Evolutionary conservation across 2,888 invertebrate genomes (phyloP).

Genomic region (Brachypalpus laphriformis): DNA sequence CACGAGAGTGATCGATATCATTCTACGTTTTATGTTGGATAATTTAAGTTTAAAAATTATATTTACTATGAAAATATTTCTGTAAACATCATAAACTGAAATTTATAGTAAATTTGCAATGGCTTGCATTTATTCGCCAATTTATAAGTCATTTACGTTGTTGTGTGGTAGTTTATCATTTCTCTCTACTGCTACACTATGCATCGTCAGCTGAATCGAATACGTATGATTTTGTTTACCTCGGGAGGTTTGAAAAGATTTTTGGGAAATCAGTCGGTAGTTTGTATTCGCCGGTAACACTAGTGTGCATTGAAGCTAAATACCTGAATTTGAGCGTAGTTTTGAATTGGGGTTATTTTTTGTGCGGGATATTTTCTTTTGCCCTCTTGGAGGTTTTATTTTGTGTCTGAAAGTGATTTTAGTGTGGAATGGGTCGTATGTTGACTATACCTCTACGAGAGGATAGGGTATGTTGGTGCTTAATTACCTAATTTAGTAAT

Average conservation of each 20-base stretch:
- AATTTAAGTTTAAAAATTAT: not conserved
- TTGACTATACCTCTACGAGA: constrained; percentile 2
- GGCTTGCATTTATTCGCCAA: not conserved
- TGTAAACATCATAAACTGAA: not conserved
- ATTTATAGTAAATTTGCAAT: not conserved
- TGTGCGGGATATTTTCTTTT: not conserved
- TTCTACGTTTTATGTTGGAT: not conserved
- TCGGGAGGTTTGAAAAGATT: constrained; percentile 26
- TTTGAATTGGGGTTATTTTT: not conserved
- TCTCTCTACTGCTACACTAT: constrained; percentile 14
- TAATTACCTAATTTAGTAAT: not conserved
- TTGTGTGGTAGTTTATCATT: not conserved
- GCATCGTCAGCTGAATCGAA: constrained; percentile 51
- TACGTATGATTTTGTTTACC: constrained; percentile 22
- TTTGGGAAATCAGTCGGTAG: constrained; percentile 52
- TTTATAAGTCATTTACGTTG: constrained; percentile 1
- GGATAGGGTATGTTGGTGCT: constrained; percentile 39
- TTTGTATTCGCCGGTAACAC: constrained; percentile 49
- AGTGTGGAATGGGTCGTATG: constrained; percentile 38
- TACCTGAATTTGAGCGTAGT: not conserved
- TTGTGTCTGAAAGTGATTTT: not conserved
- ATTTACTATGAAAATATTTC: not conserved
- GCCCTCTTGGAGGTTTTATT: too few species aligned
- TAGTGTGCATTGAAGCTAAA: constrained; percentile 18
- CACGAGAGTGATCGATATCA: not conserved